phyloP scores from a whole-genome alignment of 2,113 vertebrate species.

The Nyctereutes procyonoides region DNA sequence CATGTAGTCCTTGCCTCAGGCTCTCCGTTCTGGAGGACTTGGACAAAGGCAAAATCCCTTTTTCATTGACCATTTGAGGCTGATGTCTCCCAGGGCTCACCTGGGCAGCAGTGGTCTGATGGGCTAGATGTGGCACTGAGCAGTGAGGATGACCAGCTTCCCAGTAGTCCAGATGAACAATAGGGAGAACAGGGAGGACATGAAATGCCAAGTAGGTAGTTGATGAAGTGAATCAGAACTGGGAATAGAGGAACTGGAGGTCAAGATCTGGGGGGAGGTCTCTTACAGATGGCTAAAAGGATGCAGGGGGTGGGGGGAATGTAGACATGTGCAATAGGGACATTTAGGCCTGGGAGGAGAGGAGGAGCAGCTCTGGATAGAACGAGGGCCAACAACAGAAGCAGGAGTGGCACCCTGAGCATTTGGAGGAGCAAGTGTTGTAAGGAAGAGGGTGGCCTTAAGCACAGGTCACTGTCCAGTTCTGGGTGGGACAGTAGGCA shows the following conservation, averaged over 20 bases:
- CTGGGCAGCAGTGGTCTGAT: neutral
- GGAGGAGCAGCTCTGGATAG: neutral
- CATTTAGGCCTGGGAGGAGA: accelerated
- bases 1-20: neutral
- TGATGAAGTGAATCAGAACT: too few species aligned
- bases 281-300: neutral
- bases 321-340: too few species aligned
- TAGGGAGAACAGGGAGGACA: neutral
- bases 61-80: too few species aligned
- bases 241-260: neutral
- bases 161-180: neutral
- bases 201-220: neutral
- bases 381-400: accelerated
- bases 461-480: neutral
- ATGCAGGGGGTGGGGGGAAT: accelerated
- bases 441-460: neutral
- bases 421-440: accelerated
- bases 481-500: accelerated
- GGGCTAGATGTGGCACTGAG: too few species aligned
- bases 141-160: neutral
- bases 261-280: too few species aligned
- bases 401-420: neutral
- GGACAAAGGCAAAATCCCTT: neutral
- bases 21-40: neutral
- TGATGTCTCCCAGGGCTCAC: neutral